Evolutionary conservation across 2,113 vertebrate genomes (phyloP).

Genomic region (Hylia prasina): DNA sequence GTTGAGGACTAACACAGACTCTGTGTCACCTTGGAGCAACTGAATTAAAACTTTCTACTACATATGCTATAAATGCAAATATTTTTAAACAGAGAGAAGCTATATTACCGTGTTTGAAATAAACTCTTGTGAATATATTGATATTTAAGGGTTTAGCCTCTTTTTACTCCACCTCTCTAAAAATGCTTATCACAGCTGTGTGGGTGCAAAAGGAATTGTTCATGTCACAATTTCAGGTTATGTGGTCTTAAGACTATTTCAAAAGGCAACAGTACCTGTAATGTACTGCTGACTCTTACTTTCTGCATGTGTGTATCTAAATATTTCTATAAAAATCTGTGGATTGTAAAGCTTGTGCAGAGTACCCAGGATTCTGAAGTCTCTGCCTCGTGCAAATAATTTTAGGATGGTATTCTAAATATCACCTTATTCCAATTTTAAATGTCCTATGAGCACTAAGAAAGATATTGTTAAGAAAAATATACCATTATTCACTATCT

Average conservation of each 20-base stretch:
- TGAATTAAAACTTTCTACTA: not conserved
- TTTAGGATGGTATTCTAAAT: not conserved
- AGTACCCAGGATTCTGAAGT: not conserved
- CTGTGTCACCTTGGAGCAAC: not conserved
- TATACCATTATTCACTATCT: accelerated
- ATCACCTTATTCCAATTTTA: not conserved
- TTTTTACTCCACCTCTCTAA: not conserved
- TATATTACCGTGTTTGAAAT: not conserved
- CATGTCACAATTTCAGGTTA: not conserved
- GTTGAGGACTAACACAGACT: not conserved
- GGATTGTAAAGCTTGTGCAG: not conserved
- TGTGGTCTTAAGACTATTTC: not conserved
- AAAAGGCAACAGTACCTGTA: not conserved
- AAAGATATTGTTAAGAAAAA: not conserved
- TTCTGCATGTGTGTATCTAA: not conserved
- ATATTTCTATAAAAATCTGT: not conserved
- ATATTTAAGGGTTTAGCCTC: not conserved
- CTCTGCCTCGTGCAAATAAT: not conserved
- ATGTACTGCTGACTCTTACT: not conserved
- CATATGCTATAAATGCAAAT: not conserved
- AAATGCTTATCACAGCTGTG: not conserved
- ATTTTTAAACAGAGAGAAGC: not conserved
- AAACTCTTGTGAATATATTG: not conserved
- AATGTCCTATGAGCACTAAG: not conserved
- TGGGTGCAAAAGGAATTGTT: not conserved